Percentiles rank a stretch among this genome's conserved stretches.
Evolutionary conservation across 2,113 vertebrate genomes (phyloP).

Genomic region (Microcebus lehilahytsara): DNA sequence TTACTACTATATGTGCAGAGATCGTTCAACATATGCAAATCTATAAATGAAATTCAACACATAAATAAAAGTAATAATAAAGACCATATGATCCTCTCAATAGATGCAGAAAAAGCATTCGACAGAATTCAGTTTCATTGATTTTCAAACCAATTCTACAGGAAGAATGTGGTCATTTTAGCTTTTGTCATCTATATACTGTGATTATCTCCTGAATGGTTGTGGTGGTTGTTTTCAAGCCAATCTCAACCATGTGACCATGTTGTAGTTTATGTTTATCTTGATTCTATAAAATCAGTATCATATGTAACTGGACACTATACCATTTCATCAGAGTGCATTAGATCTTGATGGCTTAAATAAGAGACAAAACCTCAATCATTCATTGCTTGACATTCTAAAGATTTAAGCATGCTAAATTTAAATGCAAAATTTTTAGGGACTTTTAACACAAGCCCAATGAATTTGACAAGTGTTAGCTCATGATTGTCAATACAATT

Average conservation of each 20-base stretch:
- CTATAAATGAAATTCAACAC: too few relatives aligned
- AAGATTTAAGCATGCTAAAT: neutral
- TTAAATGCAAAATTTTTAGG: neutral
- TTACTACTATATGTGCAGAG: too few relatives aligned
- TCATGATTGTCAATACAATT: neutral
- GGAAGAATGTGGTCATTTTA: neutral
- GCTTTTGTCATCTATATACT: neutral
- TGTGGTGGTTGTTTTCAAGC: neutral
- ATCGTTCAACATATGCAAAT: too few relatives aligned
- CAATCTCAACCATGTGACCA: neutral
- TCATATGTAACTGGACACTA: neutral
- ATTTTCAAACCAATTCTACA: slow-evolving; percentile 18
- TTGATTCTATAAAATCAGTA: neutral
- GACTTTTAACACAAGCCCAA: neutral
- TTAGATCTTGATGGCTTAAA: neutral
- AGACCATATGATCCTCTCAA: too few relatives aligned
- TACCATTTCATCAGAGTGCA: neutral
- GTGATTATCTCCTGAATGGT: neutral
- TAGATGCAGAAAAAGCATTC: too few relatives aligned
- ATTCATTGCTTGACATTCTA: neutral
- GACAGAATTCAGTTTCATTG: neutral
- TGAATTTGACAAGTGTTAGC: neutral
- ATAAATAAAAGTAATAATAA: too few relatives aligned
- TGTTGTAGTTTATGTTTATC: neutral
- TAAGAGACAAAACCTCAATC: neutral